Evolutionary conservation across 2,797 vertebrate genomes (phyloP), one percentile per base, ranked within the genome.

Genomic region (Phaenicophaeus curvirostris): DNA sequence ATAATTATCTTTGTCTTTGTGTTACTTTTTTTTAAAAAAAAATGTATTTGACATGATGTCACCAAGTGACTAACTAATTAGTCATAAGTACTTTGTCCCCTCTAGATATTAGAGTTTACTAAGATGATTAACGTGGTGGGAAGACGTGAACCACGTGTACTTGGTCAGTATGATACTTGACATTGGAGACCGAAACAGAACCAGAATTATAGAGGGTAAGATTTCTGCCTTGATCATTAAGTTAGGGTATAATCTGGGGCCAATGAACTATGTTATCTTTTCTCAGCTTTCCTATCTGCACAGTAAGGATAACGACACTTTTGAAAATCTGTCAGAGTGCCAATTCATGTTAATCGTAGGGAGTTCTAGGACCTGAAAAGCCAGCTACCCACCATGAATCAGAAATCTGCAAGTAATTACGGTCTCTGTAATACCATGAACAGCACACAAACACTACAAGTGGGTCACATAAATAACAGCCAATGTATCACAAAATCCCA

Each of bases 11-110:
- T 27, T 30, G 17, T 27, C 25, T 71, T 76, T 63, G 39, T 71
- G 48, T 30, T 76, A 63, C 7, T 15, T 24, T 55, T 17, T 35
- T 55, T 17, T 35, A 54, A 57, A 46, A 46, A 46, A 46, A 46
- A 46, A 57, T 53, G 1, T 1, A 87, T 74, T 85, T 85, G 30
- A 72, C 46, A 37, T 35, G 5, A 3, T 69, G 50, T 58, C 62
- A 82, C 20, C 42, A 84, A 84, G 33, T 61, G 62, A 86, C 35
- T 91, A 83, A 94, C 72, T 90, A 68, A 77, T 81, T 72, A 78
- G 35, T 53, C 37, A 11, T 63, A 88, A 88, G 14, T 84, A 78
- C 9, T 87, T n/a, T 62, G 55, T 84, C 67, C 37, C 58, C 37
- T 90, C 30, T 30, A 81, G 74, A 71, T 81, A 72, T 57, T 88